These are phyloP conservation scores for Blomia tropicalis DNA, from an alignment of 2,888 invertebrate genomes.

Conservation along the genomic window DNA sequence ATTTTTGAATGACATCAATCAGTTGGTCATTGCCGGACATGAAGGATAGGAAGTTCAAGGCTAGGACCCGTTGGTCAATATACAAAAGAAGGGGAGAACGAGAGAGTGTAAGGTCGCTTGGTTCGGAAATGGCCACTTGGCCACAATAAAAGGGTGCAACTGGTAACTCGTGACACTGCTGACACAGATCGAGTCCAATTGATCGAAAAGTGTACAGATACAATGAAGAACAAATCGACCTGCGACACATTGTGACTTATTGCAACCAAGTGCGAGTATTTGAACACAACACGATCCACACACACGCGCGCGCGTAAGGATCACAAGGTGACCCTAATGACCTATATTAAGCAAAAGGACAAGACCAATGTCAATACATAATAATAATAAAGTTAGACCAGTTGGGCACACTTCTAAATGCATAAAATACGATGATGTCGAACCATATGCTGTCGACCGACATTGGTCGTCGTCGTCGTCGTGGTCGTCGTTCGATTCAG, in stretches of 20 bases:
- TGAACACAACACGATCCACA: too few relatives aligned
- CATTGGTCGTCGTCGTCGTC: too few relatives aligned
- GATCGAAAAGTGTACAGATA: background rate
- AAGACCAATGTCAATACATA: too few relatives aligned
- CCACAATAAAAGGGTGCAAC: too few relatives aligned
- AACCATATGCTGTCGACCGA: too few relatives aligned
- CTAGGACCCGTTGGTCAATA: background rate
- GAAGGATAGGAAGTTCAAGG: background rate
- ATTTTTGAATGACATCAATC: too few relatives aligned
- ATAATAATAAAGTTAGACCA: background rate
- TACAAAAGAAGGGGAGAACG: too few relatives aligned
- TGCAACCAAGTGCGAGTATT: background rate
- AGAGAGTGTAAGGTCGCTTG: background rate
- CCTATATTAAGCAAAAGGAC: background rate
- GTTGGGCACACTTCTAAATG: background rate
- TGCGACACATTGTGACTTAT: background rate
- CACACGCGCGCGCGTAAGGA: slow-evolving; percentile 1
- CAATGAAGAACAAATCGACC: background rate
- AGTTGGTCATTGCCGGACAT: background rate
- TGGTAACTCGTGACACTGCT: slow-evolving; percentile 12
- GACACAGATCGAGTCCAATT: background rate
- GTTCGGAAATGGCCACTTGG: slow-evolving; percentile 8
- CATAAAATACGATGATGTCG: too few relatives aligned
- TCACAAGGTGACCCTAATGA: slow-evolving; percentile 12
- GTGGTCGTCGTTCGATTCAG: too few relatives aligned